phyloP scores from a whole-genome alignment of 2,113 vertebrate genomes.

The Brachionichthys hirsutus region DNA sequence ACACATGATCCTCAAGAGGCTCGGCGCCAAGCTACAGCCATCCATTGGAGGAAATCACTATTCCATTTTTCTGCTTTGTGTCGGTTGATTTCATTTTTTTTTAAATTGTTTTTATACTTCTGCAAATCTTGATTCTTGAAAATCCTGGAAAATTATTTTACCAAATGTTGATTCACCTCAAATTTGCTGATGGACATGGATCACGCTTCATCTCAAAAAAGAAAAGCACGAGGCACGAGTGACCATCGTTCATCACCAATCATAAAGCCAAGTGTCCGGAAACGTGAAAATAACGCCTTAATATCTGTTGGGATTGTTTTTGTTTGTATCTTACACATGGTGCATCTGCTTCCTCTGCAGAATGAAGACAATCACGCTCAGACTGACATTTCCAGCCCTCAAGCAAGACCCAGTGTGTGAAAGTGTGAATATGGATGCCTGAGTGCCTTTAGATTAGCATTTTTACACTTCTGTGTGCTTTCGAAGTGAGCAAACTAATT shows the following conservation, averaged over 20 bases:
- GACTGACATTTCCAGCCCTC: conserved; percentile 1
- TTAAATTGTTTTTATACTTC: too few relatives aligned
- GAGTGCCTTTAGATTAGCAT: neutral
- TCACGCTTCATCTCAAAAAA: neutral
- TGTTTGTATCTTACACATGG: too few relatives aligned
- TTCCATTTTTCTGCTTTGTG: neutral
- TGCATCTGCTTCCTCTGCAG: neutral
- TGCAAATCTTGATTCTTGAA: too few relatives aligned
- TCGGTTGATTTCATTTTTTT: too few relatives aligned
- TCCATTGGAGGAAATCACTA: conserved; percentile 8
- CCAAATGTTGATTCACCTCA: neutral
- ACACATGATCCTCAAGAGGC: conserved; percentile 35
- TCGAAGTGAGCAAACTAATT: neutral
- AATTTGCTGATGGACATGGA: neutral
- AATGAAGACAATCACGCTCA: conserved; percentile 22
- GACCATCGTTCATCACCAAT: neutral
- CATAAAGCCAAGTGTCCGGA: too few relatives aligned
- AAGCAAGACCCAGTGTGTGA: conserved; percentile 5
- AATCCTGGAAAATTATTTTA: neutral
- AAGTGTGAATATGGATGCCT: conserved; percentile 19
- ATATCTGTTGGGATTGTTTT: too few relatives aligned
- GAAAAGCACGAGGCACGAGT: too few relatives aligned
- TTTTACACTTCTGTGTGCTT: neutral
- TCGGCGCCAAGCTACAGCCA: neutral
- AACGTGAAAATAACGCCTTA: too few relatives aligned